Evolutionary conservation across 1,140 invertebrate genomes (phyloP).

Genomic region (Streblospio benedicti): DNA sequence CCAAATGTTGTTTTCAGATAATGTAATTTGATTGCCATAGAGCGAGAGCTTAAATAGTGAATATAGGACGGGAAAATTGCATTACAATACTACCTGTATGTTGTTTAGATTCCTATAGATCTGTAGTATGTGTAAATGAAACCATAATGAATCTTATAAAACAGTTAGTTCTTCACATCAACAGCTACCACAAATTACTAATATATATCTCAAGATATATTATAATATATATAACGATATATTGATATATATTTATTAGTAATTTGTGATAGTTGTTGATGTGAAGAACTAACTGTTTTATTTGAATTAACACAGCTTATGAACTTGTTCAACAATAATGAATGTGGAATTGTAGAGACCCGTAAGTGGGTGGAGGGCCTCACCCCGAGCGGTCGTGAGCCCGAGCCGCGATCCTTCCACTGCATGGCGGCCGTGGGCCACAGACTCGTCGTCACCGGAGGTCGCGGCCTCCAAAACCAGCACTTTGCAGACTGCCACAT

Average conservation of each 20-base stretch:
- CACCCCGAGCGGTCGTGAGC: slow-evolving; percentile 25
- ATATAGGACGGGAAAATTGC: too few species aligned
- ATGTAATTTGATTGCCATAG: too few species aligned
- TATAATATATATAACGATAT: background rate
- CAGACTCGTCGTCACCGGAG: slow-evolving; percentile 34
- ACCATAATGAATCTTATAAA: too few species aligned
- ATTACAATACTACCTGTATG: too few species aligned
- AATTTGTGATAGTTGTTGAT: background rate
- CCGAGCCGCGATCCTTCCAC: slow-evolving; percentile 40
- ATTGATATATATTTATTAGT: background rate
- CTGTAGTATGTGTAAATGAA: too few species aligned
- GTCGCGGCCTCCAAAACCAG: slow-evolving; percentile 29
- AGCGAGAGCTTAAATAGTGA: too few species aligned
- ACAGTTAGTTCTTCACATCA: too few species aligned
- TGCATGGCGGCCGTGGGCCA: slow-evolving; percentile 31
- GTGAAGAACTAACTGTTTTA: background rate
- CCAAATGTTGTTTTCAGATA: too few species aligned
- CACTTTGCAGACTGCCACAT: slow-evolving; percentile 39
- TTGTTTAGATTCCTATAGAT: too few species aligned
- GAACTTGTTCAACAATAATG: too few species aligned
- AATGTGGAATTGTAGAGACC: slow-evolving; percentile 25
- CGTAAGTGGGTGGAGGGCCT: slow-evolving; percentile 36
- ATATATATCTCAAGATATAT: too few species aligned
- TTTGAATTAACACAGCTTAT: background rate
- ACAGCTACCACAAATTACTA: too few species aligned